Evolutionary conservation across 2,797 vertebrate species (phyloP), one percentile per base, ranked within the genome.

Genomic region (Acipenser oxyrinchus): DNA sequence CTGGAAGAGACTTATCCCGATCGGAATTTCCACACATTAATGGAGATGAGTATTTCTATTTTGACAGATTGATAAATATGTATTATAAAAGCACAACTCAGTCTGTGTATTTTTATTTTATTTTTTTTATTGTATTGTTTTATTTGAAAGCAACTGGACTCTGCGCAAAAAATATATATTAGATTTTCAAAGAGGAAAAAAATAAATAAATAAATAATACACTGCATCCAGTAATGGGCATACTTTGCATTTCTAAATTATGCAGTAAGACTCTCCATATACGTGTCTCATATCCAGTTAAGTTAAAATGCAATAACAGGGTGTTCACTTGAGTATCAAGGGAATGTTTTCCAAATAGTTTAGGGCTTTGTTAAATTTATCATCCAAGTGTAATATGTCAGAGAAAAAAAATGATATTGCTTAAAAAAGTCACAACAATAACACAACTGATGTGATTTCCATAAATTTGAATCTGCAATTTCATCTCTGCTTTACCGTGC

Each of bases 391-490:
- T 81, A 79, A 80, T 86, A 86, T 88, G 87, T 87, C 81, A 70
- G 79, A 77, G 79, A 76, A 75, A 84, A 37, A 83, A 87, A 87
- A 18, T 18, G 86, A 37, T 37, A 37, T 37, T 37, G 37, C 37
- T 37, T 37, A 37, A 37, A 37, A 89, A 90, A 90, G 86, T 89
- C 83, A 79, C 80, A 71, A 82, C 78, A 74, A 74, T 90, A 89
- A 90, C 89, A 84, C 84, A 81, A 73, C 72, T 89, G 85, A 89
- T 89, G 80, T 84, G 84, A 91, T 91, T 90, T 90, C 88, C 89
- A 91, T 91, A 90, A 82, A 89, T 91, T 89, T 89, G 88, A 84
- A 87, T 86, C 78, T 78, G 75, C 79, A 89, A 88, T 91, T 79
- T 87, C 83, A 91, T 90, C 84, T 89, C 86, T 87, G 86, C 82